phyloP scores from a whole-genome alignment of 2,797 vertebrate genomes.

The Bryconaethiops microstoma region DNA sequence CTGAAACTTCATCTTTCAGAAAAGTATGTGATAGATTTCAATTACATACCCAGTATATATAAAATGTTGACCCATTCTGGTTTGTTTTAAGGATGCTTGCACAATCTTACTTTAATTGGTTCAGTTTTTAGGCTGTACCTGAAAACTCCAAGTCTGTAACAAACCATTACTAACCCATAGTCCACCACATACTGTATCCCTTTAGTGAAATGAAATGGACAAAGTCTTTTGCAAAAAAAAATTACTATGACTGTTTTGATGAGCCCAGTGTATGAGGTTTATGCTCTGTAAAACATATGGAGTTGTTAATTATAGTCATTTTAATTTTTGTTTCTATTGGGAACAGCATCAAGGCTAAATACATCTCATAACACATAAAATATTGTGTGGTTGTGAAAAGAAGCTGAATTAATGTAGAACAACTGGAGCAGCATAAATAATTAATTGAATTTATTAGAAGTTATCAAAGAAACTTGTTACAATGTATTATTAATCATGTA shows the following conservation, averaged over 20 bases:
- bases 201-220: no score
- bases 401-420: background rate
- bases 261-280: no score
- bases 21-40: background rate
- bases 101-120: background rate
- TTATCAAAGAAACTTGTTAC: background rate
- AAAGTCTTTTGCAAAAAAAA: no score
- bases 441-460: background rate
- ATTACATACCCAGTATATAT: background rate
- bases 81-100: background rate
- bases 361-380: no score
- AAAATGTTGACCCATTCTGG: background rate
- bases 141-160: background rate
- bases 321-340: no score
- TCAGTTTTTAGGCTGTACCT: background rate
- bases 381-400: background rate
- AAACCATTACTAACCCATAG: background rate
- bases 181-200: background rate
- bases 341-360: no score
- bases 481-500: background rate
- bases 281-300: no score
- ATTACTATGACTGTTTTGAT: no score
- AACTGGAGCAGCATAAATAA: background rate
- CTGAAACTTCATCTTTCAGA: background rate
- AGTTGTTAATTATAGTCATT: no score